These are phyloP conservation scores for Pachypsylla venusta DNA, from an alignment of 1,140 invertebrate species.

Conservation along the genomic window DNA sequence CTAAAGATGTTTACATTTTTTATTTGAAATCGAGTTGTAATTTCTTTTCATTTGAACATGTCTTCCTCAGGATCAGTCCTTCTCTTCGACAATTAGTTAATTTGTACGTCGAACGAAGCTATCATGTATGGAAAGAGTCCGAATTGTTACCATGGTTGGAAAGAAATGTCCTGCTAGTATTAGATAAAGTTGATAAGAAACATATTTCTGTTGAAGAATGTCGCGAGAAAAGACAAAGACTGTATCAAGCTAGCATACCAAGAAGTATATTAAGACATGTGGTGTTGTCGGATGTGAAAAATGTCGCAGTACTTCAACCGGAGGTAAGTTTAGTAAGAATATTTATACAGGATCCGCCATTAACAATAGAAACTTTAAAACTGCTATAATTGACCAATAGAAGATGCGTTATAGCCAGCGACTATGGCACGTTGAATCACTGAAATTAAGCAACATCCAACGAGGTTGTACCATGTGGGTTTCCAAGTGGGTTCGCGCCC, in stretches of 20 bases:
- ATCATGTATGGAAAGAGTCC: constrained; percentile 62
- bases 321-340: constrained; percentile 28
- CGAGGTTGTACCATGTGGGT: too few relatives aligned
- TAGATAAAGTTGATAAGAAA: constrained; percentile 44
- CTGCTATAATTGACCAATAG: too few relatives aligned
- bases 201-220: constrained; percentile 44
- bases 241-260: constrained; percentile 50
- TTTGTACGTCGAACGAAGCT: constrained; percentile 56
- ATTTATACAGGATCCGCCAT: too few relatives aligned
- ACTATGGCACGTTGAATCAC: too few relatives aligned
- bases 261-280: constrained; percentile 62
- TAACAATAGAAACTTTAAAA: too few relatives aligned
- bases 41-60: not conserved
- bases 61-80: constrained; percentile 39
- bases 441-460: too few relatives aligned
- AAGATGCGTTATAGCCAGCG: too few relatives aligned
- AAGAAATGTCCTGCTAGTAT: constrained; percentile 44
- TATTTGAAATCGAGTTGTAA: too few relatives aligned
- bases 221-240: constrained; percentile 39
- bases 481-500: too few relatives aligned
- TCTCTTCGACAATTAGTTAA: constrained; percentile 52
- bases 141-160: constrained; percentile 65
- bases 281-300: constrained; percentile 62
- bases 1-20: too few relatives aligned
- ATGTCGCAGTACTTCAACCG: constrained; percentile 37